Conservation (phyloP, 2,888 invertebrate species). For the Sarcophaga subvicina region DNA sequence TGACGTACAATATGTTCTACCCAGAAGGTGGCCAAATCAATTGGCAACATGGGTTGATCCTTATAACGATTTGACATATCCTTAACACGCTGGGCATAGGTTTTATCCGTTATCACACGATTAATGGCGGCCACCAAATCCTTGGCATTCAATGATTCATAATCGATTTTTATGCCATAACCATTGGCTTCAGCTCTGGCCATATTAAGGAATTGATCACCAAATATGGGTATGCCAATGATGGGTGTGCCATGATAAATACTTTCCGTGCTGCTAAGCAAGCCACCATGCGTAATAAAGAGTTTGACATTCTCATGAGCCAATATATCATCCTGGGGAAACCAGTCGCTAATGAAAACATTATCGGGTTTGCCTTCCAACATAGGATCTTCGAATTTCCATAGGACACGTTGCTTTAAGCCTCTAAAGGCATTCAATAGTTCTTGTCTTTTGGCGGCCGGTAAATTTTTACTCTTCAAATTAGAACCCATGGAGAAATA, state of each 20-base stretch:
- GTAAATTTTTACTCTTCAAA: slow-evolving; percentile 75
- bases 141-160: slow-evolving; percentile 76
- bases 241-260: slow-evolving; percentile 82
- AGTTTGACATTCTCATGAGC: slow-evolving; percentile 82
- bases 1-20: slow-evolving; percentile 78
- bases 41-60: slow-evolving; percentile 77
- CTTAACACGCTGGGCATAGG: slow-evolving; percentile 70
- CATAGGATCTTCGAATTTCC: slow-evolving; percentile 81
- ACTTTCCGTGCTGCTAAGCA: slow-evolving; percentile 82
- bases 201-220: slow-evolving; percentile 83
- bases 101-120: slow-evolving; percentile 72
- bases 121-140: slow-evolving; percentile 73
- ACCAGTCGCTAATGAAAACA: slow-evolving; percentile 81
- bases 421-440: slow-evolving; percentile 75
- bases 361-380: slow-evolving; percentile 78
- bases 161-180: slow-evolving; percentile 79
- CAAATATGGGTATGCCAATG: slow-evolving; percentile 83
- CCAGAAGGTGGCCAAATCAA: slow-evolving; percentile 78
- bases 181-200: slow-evolving; percentile 80
- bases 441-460: slow-evolving; percentile 73
- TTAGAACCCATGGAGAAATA: slow-evolving; percentile 83
- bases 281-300: slow-evolving; percentile 83
- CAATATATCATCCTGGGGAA: slow-evolving; percentile 82
- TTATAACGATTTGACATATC: slow-evolving; percentile 74
- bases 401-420: slow-evolving; percentile 81